Conservation (phyloP, 2,888 invertebrate species). For the Eutolmus rufibarbis region DNA sequence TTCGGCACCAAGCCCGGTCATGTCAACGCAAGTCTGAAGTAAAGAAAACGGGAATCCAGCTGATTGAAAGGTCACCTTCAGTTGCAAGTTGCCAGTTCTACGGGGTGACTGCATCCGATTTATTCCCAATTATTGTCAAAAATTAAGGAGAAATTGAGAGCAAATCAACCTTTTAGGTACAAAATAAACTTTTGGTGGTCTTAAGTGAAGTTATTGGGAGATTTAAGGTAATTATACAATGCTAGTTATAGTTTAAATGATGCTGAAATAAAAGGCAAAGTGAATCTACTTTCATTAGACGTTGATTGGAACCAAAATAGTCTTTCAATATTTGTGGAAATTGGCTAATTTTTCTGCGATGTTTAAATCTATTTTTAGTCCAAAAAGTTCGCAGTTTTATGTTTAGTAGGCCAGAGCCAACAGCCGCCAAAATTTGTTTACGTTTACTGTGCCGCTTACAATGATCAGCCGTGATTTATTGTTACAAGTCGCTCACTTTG, state of each 20-base stretch:
- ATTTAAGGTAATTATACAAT: not conserved
- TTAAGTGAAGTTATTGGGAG: not conserved
- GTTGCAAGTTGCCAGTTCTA: not conserved
- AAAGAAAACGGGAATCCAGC: not conserved
- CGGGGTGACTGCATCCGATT: not conserved
- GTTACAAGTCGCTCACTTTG: not conserved
- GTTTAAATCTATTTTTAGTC: not conserved
- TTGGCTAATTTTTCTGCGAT: not conserved
- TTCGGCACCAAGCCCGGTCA: not conserved
- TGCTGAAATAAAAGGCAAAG: not conserved
- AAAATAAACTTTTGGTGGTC: not conserved
- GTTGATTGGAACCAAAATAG: not conserved
- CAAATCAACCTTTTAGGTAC: not conserved
- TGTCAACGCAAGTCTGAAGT: not conserved
- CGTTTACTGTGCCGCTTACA: not conserved
- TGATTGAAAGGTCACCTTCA: slow-evolving; percentile 10
- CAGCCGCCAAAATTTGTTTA: not conserved
- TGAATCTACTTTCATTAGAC: not conserved
- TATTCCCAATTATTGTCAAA: not conserved
- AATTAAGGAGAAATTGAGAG: not conserved
- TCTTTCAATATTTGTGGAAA: not conserved
- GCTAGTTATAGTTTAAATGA: not conserved
- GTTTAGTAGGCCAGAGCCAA: not conserved
- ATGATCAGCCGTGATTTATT: not conserved
- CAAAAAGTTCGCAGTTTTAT: not conserved